Base-by-base conservation (phyloP, 2,888 invertebrate genomes). In the Tuberolachnus salignus region DNA sequence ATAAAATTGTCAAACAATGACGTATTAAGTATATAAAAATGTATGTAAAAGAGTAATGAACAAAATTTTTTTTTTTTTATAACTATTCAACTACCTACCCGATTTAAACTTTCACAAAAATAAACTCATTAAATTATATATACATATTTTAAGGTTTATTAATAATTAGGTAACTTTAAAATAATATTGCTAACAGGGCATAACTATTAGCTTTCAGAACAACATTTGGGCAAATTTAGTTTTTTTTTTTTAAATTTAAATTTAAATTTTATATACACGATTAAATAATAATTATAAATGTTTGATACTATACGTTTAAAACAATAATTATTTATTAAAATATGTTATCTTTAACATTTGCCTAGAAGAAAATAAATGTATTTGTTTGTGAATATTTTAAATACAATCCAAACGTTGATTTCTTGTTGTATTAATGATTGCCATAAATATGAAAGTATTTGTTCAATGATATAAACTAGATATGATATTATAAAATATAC, bases 81-180 rank as follows among this genome's bases (percentile, higher is more conserved):
- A 72, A 16, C 26, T 4, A 53, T 26, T 21, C 19, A 46, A 66
- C 64, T 53, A 74, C 23, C 64, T 53, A 74, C 23, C 42, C 23
- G 42, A 74, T 16, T 57, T 46, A 53, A 53, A 42, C 21, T 53
- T 49, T 26, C 19, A 44, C 6, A 26, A 23, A 71, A 59, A 26
- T 46, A 14, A 46, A 59, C 9, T 34, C 59, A 51, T 53, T 23
- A 9, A 74, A 64, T 53, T 44, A 0, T 53, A 74, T 74, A 21
- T 73, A 73, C 42, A 73, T 14, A 11, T 63, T 63, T 73, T 42
- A 16, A 57, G 9, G 21, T 34, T 53, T 64, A 49, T 26, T 53
- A 46, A 44, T 21, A 44, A 57, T 75, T 57, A 46, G 74, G 66
- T 75, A 75, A 75, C 66, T 66, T 57, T 57, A 75, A 49, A 75